Percentiles rank a stretch among this genome's conserved stretches.
phyloP scores from a whole-genome alignment of 2,113 vertebrate genomes.

The Corapipo altera region DNA sequence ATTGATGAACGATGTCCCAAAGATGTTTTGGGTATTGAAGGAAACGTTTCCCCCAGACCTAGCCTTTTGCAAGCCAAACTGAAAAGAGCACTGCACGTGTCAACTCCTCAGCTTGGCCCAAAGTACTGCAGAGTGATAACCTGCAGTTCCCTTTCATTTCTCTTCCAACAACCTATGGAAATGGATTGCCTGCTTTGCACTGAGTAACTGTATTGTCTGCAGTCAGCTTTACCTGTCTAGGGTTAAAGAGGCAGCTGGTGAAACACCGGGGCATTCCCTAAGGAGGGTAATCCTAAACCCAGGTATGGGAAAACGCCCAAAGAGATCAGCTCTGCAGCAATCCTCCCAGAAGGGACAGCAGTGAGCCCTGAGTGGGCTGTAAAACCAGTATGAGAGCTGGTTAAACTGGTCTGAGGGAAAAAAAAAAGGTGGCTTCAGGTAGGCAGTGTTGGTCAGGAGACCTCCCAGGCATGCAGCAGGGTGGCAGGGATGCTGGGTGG shows the following conservation, averaged over 20 bases:
- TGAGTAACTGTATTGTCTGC: not conserved
- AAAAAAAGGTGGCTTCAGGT: constrained; percentile 3
- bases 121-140: not conserved
- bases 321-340: not conserved
- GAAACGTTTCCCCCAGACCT: not conserved
- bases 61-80: not conserved
- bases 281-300: constrained; percentile 10
- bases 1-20: not conserved
- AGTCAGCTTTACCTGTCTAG: not conserved
- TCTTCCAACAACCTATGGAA: not conserved
- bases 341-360: not conserved
- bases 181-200: not conserved
- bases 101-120: not conserved
- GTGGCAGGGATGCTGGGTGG: not conserved
- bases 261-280: not conserved
- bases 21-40: not conserved
- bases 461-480: not conserved
- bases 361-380: not conserved
- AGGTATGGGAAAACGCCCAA: not conserved
- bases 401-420: constrained; percentile 27
- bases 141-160: not conserved
- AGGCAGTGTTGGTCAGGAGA: not conserved
- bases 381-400: constrained; percentile 40
- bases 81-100: not conserved
- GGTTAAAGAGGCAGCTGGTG: not conserved